These are phyloP conservation scores for Procavia capensis DNA, from an alignment of 2,113 vertebrate species.

Conservation along the genomic window DNA sequence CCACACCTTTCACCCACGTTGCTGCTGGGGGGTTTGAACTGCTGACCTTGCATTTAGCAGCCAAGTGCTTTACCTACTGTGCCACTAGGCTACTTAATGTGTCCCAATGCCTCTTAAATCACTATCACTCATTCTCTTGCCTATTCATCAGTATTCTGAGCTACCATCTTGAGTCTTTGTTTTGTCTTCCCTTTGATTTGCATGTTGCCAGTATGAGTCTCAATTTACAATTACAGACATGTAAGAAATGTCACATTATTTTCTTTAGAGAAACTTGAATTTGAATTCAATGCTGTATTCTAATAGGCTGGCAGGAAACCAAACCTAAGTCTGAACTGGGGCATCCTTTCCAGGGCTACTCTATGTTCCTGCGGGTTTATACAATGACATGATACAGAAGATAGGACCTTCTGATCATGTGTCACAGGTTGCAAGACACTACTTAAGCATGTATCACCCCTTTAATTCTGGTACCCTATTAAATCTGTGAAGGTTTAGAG, in stretches of 20 bases:
- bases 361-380: not conserved
- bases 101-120: not conserved
- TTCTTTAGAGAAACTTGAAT: not conserved
- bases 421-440: accelerated
- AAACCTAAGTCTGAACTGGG: accelerated
- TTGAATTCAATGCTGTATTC: not conserved
- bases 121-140: accelerated
- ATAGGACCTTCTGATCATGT: accelerated
- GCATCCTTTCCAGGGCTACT: too few species aligned
- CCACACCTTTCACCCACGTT: too few species aligned
- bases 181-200: accelerated
- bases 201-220: not conserved
- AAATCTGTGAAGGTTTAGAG: not conserved
- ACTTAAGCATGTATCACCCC: not conserved
- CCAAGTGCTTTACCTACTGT: too few species aligned
- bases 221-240: too few species aligned
- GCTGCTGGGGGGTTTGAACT: too few species aligned
- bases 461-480: not conserved
- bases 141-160: accelerated
- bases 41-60: too few species aligned
- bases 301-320: accelerated
- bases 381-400: accelerated
- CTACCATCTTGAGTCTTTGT: accelerated
- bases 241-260: accelerated
- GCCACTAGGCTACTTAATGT: too few species aligned